Percentiles rank a stretch among this genome's conserved stretches.
Conservation (phyloP, 2,113 vertebrate species). For the Raphicerus campestris region DNA sequence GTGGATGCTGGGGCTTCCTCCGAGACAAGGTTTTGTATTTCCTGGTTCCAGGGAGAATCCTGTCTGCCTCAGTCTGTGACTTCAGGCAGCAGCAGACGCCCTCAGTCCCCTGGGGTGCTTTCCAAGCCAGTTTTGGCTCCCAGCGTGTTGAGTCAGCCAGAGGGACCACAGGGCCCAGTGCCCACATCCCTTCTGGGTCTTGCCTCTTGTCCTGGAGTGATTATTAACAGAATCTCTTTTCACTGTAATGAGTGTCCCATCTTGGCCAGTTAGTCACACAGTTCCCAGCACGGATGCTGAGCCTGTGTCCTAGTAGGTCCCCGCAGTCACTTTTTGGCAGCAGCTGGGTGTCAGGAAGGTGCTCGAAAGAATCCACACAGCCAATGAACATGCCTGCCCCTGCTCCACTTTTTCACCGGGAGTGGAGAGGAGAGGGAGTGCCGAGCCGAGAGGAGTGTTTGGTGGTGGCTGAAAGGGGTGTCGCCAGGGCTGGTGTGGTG, state of each 20-base stretch:
- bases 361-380: not conserved
- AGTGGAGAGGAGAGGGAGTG: not conserved
- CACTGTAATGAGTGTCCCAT: not conserved
- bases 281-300: not conserved
- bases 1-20: not conserved
- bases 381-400: not conserved
- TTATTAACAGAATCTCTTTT: not conserved
- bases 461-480: not conserved
- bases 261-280: rapidly evolving
- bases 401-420: not conserved
- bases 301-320: not conserved
- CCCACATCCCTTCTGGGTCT: not conserved
- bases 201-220: not conserved
- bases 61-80: not conserved
- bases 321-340: not conserved
- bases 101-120: not conserved
- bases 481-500: conserved; percentile 26
- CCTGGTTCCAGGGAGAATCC: not conserved
- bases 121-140: not conserved
- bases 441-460: not conserved
- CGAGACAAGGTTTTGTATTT: not conserved
- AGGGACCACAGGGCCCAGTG: rapidly evolving
- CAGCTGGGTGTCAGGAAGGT: not conserved
- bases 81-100: not conserved
- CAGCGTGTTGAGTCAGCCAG: not conserved